These are phyloP conservation scores for Suillia variegata DNA, from an alignment of 2,888 invertebrate species.

Conservation along the genomic window DNA sequence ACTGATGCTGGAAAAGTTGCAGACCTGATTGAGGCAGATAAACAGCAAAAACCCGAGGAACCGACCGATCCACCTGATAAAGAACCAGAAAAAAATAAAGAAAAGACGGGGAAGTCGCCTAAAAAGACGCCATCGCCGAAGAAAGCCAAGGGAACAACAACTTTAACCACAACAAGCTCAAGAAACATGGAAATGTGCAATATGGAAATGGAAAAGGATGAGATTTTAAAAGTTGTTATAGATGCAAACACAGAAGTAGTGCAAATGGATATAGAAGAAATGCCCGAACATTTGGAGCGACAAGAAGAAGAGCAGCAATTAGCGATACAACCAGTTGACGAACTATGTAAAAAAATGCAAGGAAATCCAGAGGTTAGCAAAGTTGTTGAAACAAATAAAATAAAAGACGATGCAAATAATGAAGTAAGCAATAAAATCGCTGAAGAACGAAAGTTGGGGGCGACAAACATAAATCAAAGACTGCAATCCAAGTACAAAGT, in stretches of 20 bases:
- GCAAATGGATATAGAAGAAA: constrained; percentile 53
- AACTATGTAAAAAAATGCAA: not conserved
- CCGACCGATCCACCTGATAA: constrained; percentile 12
- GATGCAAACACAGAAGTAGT: constrained; percentile 52
- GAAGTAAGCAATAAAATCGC: not conserved
- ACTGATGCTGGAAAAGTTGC: constrained; percentile 9
- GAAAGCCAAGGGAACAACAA: constrained; percentile 11
- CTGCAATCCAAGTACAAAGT: constrained; percentile 35
- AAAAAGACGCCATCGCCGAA: constrained; percentile 27
- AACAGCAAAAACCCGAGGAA: constrained; percentile 16
- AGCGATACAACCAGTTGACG: not conserved
- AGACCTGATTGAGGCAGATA: constrained; percentile 12
- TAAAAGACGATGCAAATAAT: not conserved
- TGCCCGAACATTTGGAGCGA: constrained; percentile 17
- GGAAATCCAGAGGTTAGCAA: not conserved
- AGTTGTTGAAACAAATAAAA: not conserved
- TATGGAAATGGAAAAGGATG: constrained; percentile 29
- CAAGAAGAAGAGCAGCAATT: not conserved
- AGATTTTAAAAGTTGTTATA: constrained; percentile 31
- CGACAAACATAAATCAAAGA: constrained; percentile 31
- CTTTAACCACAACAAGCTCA: not conserved
- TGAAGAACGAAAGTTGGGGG: not conserved
- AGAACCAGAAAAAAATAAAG: constrained; percentile 10
- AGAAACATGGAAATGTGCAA: constrained; percentile 27
- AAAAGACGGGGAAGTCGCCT: constrained; percentile 29